Evolutionary conservation across 2,797 vertebrate species (phyloP), one percentile per base, ranked within the genome.

Genomic region (Manis pentadactyla): DNA sequence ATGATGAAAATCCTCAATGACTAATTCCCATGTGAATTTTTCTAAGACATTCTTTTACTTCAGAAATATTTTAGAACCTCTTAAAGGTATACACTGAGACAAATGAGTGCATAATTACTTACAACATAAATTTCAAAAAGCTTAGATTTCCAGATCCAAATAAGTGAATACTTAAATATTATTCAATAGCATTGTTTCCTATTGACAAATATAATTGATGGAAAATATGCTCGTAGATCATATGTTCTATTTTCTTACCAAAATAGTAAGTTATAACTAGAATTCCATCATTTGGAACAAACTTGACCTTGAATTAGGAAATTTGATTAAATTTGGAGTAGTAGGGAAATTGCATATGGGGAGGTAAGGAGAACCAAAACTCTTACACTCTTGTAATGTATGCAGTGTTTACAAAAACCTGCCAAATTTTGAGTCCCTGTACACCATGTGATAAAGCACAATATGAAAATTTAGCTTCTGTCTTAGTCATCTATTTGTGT

Each of bases 391-490:
- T 87, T 86, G 53, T 82, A 87, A 61, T 1, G 1, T 66, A 2
- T 49, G 39, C 78, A 88, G 25, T 46, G 4, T 90, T 96, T 92
- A 84, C 68, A 23, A 68, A 34, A 87, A 53, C 51, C 59, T 97
- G 97, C 96, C 97, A 97, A 61, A 96, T 90, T 0, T 29, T 57
- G 94, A 5, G 78, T 95, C 74, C 83, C 75, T 55, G n/a, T 93
- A 90, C 81, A 95, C 18, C 85, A 49, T 14, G 59, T 96, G 97
- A 97, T 97, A 94, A 98, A 98, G 89, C 82, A 96, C 97, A 98
- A 96, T 93, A 95, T 94, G 90, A 95, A 98, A 96, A 97, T 90
- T 90, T 57, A 97, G 57, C 95, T 97, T 96, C 96, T 84, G 88
- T 84, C 86, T 97, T 95, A 86, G 63, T 96, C 97, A n/a, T 97